Evolutionary conservation across 2,797 vertebrate species (phyloP).

Genomic region (Gambusia yucatana): DNA sequence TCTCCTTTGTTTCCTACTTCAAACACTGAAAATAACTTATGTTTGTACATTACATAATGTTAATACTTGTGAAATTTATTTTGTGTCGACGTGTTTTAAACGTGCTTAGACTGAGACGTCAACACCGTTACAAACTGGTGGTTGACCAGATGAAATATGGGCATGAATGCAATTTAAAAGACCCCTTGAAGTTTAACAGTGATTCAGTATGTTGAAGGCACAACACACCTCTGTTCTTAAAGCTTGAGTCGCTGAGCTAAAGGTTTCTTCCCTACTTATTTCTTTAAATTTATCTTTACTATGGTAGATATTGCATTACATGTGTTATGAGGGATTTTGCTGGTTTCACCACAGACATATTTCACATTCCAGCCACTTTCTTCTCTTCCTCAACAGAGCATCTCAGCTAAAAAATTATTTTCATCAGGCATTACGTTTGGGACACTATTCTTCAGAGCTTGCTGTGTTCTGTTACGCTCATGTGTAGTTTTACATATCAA

Average conservation of each 20-base stretch:
- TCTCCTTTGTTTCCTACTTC: constrained; percentile 21
- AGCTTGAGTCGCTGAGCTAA: constrained; percentile 1
- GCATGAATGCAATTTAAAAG: constrained; percentile 51
- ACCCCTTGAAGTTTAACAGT: constrained; percentile 26
- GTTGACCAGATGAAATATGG: constrained; percentile 13
- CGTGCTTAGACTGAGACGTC: constrained; percentile 27
- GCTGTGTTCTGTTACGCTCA: constrained; percentile 52
- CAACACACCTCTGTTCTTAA: constrained; percentile 7
- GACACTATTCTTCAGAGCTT: constrained; percentile 28
- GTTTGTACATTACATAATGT: constrained; percentile 40
- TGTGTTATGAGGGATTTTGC: background rate
- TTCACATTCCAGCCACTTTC: constrained; percentile 4
- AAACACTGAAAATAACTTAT: constrained; percentile 56
- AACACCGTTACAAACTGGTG: constrained; percentile 6
- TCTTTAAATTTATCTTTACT: background rate
- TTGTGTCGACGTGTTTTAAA: constrained; percentile 28
- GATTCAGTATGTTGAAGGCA: constrained; percentile 9
- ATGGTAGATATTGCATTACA: background rate
- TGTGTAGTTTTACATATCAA: constrained; percentile 59
- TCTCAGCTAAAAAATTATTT: background rate
- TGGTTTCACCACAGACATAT: background rate
- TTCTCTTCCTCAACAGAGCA: background rate
- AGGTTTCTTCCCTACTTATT: constrained; percentile 18
- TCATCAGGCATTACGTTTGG: constrained; percentile 30
- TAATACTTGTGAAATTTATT: constrained; percentile 30